phyloP scores from a whole-genome alignment of 1,140 invertebrate species.

The Dendroctonus ponderosae region DNA sequence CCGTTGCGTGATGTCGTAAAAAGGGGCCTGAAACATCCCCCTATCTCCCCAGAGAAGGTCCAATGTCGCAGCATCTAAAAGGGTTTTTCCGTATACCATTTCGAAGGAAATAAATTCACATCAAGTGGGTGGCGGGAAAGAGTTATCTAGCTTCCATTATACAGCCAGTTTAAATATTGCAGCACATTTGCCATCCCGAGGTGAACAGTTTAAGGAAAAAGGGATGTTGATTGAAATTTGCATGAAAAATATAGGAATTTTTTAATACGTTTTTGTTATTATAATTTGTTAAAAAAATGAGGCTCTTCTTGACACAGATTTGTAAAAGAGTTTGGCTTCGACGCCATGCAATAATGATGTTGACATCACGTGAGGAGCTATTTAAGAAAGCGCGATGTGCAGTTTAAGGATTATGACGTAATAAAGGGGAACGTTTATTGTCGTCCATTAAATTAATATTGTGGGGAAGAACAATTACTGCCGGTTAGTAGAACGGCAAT shows the following conservation, averaged over 20 bases:
- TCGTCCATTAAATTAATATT: conserved; percentile 24
- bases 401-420: conserved; percentile 28
- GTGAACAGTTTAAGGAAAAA: too few species aligned
- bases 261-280: too few species aligned
- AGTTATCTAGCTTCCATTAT: neutral
- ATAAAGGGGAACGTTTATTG: conserved; percentile 24
- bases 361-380: conserved; percentile 16
- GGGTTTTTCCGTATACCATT: conserved; percentile 26
- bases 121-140: neutral
- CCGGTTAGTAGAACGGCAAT: conserved; percentile 9
- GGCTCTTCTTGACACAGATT: too few species aligned
- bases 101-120: conserved; percentile 5
- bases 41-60: conserved; percentile 3
- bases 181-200: too few species aligned
- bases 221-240: too few species aligned
- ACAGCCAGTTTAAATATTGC: too few species aligned
- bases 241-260: too few species aligned
- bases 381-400: conserved; percentile 21
- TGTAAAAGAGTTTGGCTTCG: too few species aligned
- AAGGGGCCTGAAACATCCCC: conserved; percentile 7
- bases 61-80: conserved; percentile 32
- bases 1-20: conserved; percentile 41
- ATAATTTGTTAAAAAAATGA: too few species aligned
- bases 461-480: conserved; percentile 16
- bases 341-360: too few species aligned